Base-by-base conservation (phyloP, 2,113 vertebrate species). In the Progne subis region DNA sequence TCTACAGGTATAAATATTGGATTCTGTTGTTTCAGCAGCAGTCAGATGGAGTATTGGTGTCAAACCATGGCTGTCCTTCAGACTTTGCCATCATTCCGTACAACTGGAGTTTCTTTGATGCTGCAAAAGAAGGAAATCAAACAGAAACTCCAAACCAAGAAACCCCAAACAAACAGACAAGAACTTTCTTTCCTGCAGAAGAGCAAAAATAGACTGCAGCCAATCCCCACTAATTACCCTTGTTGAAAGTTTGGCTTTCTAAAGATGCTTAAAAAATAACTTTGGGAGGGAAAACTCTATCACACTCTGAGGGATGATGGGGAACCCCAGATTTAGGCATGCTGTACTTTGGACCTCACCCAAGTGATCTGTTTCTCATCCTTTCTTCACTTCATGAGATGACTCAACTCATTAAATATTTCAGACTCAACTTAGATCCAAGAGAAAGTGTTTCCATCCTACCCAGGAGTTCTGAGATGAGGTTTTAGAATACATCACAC, bases 361-460 rank as follows among this genome's bases (percentile, higher is more conserved):
- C 89, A 97, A 85, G 69, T 79, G 44, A 96, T 96, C 67, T 92
- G 90, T 69, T 98, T 96, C 92, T 95, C 75, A 95, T 96, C 82
- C 76, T 88, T 95, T 94, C 88, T 98, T 95, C 91, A 92, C 69
- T 96, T 95, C 47, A 80, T 96, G 53, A 82, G 94, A 95, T 96
- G 95, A 98, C 95, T 97, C 95, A 98, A 97, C 78, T 96, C 84
- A 95, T 96, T 94, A 98, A 97, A 93, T 28, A 95, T 96, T 97
- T 96, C 93, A 98, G 86, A 88, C 41, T 88, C 84, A 61, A 17
- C 23, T 52, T 84, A 37, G 43, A 63, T 95, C 96, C 93, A 94
- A 95, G 86, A 93, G 93, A 98, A 97, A 97, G 78, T 88, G 86
- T 86, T 97, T 94, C 76, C 59, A 67, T 93, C 90, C 86, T 97